Evolutionary conservation across 2,888 invertebrate species (phyloP).

Genomic region (Nemurella pictetii): DNA sequence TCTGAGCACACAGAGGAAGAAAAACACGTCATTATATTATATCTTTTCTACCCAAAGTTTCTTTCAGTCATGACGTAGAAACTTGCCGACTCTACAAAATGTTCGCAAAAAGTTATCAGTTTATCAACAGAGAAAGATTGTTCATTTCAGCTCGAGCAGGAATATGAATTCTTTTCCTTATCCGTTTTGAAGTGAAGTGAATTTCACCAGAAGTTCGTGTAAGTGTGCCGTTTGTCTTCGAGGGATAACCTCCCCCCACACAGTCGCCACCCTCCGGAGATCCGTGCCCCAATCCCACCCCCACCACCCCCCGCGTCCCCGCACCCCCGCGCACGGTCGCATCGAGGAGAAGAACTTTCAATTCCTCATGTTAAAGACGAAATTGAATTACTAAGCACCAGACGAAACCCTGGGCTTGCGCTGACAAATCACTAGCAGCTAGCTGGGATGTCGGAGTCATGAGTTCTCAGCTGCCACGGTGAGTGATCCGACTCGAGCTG

Average conservation of each 20-base stretch:
- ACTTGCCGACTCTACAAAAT: neutral
- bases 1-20: neutral
- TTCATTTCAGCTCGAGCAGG: constrained; percentile 17
- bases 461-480: neutral
- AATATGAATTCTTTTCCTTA: constrained; percentile 19
- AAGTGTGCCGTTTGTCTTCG: constrained; percentile 29
- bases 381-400: constrained; percentile 18
- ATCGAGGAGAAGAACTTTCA: constrained; percentile 20
- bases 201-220: constrained; percentile 24
- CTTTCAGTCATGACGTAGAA: neutral
- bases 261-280: too few relatives aligned
- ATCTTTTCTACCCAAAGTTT: neutral
- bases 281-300: neutral
- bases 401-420: neutral
- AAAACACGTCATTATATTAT: neutral
- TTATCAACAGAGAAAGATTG: constrained; percentile 25
- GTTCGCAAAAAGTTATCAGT: constrained; percentile 24
- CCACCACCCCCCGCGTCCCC: neutral
- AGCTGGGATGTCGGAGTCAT: neutral
- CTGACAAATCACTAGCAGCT: neutral
- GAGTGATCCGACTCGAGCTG: neutral
- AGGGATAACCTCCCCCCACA: neutral
- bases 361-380: constrained; percentile 11
- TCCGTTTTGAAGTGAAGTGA: constrained; percentile 28
- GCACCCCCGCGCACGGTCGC: neutral